Conservation (phyloP, 2,113 vertebrate genomes). For the Fulmarus glacialis region DNA sequence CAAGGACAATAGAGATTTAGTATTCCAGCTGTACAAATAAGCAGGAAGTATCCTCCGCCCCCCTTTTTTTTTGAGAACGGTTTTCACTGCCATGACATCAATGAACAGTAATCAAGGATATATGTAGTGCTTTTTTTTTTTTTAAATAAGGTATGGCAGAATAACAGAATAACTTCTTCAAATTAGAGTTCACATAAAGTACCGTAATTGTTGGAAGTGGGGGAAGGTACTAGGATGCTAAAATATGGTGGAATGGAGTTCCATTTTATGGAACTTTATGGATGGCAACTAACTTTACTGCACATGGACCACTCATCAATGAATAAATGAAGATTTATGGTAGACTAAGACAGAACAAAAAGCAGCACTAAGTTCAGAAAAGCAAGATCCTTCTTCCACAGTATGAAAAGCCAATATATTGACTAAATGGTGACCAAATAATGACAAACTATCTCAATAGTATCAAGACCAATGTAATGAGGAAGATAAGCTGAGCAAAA, state of each 20-base stretch:
- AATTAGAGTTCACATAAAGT: neutral
- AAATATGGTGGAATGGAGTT: neutral
- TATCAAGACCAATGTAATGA: neutral
- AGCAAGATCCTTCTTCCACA: neutral
- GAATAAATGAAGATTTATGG: neutral
- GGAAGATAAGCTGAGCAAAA: neutral
- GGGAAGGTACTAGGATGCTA: neutral
- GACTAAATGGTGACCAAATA: neutral
- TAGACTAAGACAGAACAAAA: neutral
- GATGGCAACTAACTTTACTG: neutral
- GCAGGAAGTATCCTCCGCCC: fast-evolving
- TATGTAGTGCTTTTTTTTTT: fast-evolving
- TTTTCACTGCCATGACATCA: neutral
- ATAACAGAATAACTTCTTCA: neutral
- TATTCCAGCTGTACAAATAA: neutral
- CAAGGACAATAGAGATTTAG: neutral
- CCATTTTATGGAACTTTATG: neutral
- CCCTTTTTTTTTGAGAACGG: neutral
- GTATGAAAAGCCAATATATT: neutral
- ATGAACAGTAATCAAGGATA: neutral
- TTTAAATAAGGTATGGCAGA: neutral
- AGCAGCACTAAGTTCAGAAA: neutral
- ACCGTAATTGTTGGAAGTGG: neutral
- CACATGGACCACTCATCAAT: neutral
- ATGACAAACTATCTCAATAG: neutral